Base-by-base conservation (phyloP, 2,113 vertebrate species). In the Urocitellus parryii region DNA sequence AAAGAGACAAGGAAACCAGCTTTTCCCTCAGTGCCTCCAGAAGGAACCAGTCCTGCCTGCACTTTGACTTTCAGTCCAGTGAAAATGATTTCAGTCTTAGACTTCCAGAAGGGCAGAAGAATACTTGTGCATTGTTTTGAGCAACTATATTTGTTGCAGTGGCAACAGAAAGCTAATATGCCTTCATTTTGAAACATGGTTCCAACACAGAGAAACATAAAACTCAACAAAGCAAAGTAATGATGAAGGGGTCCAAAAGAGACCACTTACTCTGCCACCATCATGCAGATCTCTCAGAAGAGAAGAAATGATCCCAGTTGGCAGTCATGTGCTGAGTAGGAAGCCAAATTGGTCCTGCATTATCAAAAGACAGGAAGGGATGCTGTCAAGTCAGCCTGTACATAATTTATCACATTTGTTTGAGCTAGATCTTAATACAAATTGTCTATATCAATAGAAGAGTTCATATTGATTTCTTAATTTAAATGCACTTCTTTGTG, bases 361-460 rank as follows among this genome's bases (percentile, higher is more conserved):
- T 81, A 53, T n/a, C 88, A 88, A 96, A 95, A 85, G n/a, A 70
- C 22, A 58, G 56, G 27, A 79, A 11, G 5, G 29, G 18, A 94
- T 96, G 53, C 4, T 88, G 48, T 61, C 84, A 96, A 96, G 67
- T 90, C 76, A 88, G 79, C 85, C 45, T 92, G 9, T 96, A 89
- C 85, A 90, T 97, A 96, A 97, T 58, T 88, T 67, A 98, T 83
- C 73, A 88, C 61, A 89, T 93, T 94, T 93, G 92, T 93, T 97
- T 97, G 74, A 96, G 94, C 72, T 96, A 29, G 22, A 48, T 37
- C 48, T 90, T 97, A 80, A 96, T 95, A 86, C 96, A 68, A 94
- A 96, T 96, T 85, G 32, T 88, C 77, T 94, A 63, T 72, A 90
- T 90, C 84, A 95, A 80, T 72, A 85, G 87, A 84, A 4, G 29